Evolutionary conservation across 2,888 invertebrate genomes (phyloP).

Genomic region (Sminthurides aquaticus): DNA sequence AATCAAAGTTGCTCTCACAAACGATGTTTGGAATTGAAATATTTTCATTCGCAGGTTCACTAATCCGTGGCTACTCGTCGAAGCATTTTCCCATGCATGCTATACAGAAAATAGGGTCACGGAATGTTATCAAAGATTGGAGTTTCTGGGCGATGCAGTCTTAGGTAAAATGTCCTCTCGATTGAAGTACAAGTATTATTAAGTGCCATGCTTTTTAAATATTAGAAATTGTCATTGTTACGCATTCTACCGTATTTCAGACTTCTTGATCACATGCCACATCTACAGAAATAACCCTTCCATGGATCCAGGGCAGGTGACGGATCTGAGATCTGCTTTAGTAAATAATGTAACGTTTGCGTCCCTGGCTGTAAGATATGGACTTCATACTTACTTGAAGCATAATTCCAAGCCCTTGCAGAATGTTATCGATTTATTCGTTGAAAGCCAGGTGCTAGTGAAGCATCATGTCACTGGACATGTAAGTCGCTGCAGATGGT

Average conservation of each 20-base stretch:
- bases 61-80: constrained; percentile 35
- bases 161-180: constrained; percentile 51
- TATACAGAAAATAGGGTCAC: constrained; percentile 73
- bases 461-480: constrained; percentile 60
- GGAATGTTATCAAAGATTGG: constrained; percentile 80
- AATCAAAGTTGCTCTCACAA: neutral
- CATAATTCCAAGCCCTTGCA: constrained; percentile 52
- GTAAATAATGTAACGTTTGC: constrained; percentile 96
- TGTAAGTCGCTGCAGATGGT: constrained; percentile 47
- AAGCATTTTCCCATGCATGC: constrained; percentile 89
- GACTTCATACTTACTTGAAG: constrained; percentile 68
- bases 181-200: neutral
- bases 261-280: constrained; percentile 79
- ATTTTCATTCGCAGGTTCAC: no score
- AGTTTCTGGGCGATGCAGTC: constrained; percentile 86
- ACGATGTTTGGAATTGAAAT: neutral
- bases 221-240: no score
- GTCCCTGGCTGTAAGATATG: constrained; percentile 73
- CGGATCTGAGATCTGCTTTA: constrained; percentile 86
- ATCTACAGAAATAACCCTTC: constrained; percentile 60
- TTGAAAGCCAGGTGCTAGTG: constrained; percentile 55
- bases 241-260: constrained; percentile 50
- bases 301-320: constrained; percentile 67
- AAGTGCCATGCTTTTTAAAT: no score
- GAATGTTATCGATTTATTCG: constrained; percentile 34